Evolutionary conservation across 1,140 invertebrate species (phyloP).

Genomic region (Penaeus vannamei): DNA sequence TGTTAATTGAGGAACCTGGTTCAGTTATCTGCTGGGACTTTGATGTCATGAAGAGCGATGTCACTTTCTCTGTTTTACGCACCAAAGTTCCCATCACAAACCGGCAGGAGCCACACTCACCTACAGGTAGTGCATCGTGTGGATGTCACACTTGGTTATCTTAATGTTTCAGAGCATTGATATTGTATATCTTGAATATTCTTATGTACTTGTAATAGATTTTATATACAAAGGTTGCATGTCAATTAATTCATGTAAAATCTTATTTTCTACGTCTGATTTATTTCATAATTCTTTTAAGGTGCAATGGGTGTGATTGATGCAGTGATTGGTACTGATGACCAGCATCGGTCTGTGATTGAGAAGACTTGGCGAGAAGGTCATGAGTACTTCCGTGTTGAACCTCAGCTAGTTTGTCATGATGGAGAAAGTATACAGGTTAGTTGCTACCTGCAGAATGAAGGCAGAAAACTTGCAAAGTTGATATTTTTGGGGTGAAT

Average conservation of each 20-base stretch:
- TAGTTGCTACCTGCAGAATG: slow-evolving; percentile 41
- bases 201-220: no score
- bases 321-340: slow-evolving; percentile 68
- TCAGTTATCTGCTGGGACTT: slow-evolving; percentile 97
- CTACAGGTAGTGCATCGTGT: slow-evolving; percentile 25
- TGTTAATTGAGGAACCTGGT: slow-evolving; percentile 86
- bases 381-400: slow-evolving; percentile 84
- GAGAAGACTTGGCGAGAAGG: slow-evolving; percentile 86
- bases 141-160: no score
- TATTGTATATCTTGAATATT: no score
- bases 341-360: slow-evolving; percentile 76
- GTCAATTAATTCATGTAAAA: background rate
- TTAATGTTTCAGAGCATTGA: no score
- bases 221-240: no score
- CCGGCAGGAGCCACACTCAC: slow-evolving; percentile 60
- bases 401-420: slow-evolving; percentile 85
- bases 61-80: slow-evolving; percentile 89
- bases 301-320: slow-evolving; percentile 67
- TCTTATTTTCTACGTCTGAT: background rate
- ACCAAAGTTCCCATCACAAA: slow-evolving; percentile 74
- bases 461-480: background rate
- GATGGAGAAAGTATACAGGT: slow-evolving; percentile 96
- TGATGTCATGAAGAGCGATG: slow-evolving; percentile 92
- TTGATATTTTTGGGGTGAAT: no score
- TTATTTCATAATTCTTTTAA: background rate